These are phyloP conservation scores for Chionodraco myersi DNA, from an alignment of 2,113 vertebrate species.

Conservation along the genomic window DNA sequence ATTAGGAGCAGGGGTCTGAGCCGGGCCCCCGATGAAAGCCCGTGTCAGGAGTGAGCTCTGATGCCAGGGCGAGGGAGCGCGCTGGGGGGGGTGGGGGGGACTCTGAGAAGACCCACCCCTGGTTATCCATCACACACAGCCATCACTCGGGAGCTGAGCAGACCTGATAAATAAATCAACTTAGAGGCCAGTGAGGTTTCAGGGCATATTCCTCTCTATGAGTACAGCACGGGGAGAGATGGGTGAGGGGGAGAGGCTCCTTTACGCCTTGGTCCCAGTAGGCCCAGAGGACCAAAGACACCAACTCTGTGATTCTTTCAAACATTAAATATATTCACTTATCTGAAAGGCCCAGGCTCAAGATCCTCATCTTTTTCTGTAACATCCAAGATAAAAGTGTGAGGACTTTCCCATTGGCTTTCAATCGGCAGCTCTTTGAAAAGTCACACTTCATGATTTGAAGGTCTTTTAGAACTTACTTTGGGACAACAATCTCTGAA, in stretches of 20 bases:
- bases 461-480: constrained; percentile 86
- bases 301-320: constrained; percentile 85
- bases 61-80: constrained; percentile 59
- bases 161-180: constrained; percentile 89
- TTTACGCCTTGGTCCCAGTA: constrained; percentile 80
- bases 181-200: constrained; percentile 84
- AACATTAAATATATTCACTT: constrained; percentile 88
- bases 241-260: constrained; percentile 45
- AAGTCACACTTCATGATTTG: constrained; percentile 85
- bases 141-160: constrained; percentile 77
- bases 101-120: constrained; percentile 79
- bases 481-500: constrained; percentile 86
- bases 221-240: constrained; percentile 71
- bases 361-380: constrained; percentile 84
- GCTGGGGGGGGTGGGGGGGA: constrained; percentile 27
- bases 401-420: constrained; percentile 86
- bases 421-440: constrained; percentile 85
- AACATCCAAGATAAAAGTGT: constrained; percentile 83
- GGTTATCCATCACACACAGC: constrained; percentile 82
- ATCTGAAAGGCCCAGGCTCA: constrained; percentile 82
- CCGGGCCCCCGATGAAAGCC: constrained; percentile 74
- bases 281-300: constrained; percentile 84
- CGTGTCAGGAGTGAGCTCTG: constrained; percentile 68
- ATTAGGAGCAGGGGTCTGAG: constrained; percentile 69
- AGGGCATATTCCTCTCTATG: constrained; percentile 82